Percentiles rank a stretch among this genome's conserved stretches.
Evolutionary conservation across 2,797 vertebrate genomes (phyloP).

Genomic region (Intellagama lesueurii): DNA sequence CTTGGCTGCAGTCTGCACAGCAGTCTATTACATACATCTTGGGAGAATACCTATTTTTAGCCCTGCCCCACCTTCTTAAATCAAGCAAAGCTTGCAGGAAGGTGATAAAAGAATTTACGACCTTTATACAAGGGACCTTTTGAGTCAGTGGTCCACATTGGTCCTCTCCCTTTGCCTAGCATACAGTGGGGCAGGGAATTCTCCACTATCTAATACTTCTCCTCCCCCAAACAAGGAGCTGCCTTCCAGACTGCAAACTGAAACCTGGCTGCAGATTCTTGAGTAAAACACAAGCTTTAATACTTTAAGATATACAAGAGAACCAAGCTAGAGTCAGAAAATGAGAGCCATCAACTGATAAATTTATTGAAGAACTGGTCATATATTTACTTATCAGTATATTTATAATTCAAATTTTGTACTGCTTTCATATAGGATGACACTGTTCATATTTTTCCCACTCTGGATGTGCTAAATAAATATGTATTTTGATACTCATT

Average conservation of each 20-base stretch:
- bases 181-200: not conserved
- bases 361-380: not conserved
- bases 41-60: not conserved
- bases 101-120: not conserved
- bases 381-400: not conserved
- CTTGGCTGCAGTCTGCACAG: not conserved
- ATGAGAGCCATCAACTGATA: not conserved
- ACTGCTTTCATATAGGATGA: not conserved
- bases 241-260: not conserved
- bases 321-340: not conserved
- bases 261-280: not conserved
- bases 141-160: not conserved
- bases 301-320: not conserved
- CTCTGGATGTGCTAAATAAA: conserved; percentile 3
- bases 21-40: not conserved
- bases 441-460: not conserved
- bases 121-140: no score
- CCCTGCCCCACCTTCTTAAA: not conserved
- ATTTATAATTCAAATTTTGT: not conserved
- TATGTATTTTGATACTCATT: not conserved
- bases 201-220: not conserved
- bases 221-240: not conserved
- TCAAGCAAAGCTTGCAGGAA: not conserved
- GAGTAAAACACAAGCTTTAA: not conserved
- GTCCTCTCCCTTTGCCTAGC: not conserved